Evolutionary conservation across 2,797 vertebrate species (phyloP).

Genomic region (Gadopsis marmoratus): DNA sequence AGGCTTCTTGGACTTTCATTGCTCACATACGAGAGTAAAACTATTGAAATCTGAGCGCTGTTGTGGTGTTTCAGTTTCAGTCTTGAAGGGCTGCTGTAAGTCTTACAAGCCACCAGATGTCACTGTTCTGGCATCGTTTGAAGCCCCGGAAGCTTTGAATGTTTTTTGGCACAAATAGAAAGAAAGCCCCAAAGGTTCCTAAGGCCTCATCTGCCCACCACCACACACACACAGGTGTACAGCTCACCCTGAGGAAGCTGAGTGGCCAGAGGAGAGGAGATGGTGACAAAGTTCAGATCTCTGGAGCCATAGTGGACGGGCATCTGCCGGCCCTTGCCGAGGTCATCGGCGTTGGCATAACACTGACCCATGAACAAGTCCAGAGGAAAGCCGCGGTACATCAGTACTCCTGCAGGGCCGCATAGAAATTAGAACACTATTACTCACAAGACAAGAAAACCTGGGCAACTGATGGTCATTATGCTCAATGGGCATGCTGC

Average conservation of each 20-base stretch:
- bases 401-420: slow-evolving; percentile 87
- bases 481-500: not conserved
- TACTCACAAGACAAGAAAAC: not conserved
- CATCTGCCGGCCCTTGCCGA: slow-evolving; percentile 95
- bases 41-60: no score
- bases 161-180: no score
- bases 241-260: slow-evolving; percentile 94
- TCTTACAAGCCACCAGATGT: no score
- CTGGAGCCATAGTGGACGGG: slow-evolving; percentile 93
- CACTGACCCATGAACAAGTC: slow-evolving; percentile 96
- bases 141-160: no score
- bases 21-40: no score
- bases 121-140: no score
- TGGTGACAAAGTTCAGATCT: slow-evolving; percentile 93
- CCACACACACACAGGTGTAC: not conserved
- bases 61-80: no score
- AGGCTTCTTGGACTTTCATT: no score
- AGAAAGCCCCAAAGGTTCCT: no score
- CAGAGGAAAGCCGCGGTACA: slow-evolving; percentile 93
- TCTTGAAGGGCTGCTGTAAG: no score
- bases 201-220: no score
- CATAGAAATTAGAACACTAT: not conserved
- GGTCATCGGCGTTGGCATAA: slow-evolving; percentile 90
- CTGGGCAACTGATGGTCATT: not conserved
- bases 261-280: slow-evolving; percentile 95